These are phyloP conservation scores for Micronycteris hirsuta DNA, from an alignment of 2,113 vertebrate genomes.

Conservation along the genomic window DNA sequence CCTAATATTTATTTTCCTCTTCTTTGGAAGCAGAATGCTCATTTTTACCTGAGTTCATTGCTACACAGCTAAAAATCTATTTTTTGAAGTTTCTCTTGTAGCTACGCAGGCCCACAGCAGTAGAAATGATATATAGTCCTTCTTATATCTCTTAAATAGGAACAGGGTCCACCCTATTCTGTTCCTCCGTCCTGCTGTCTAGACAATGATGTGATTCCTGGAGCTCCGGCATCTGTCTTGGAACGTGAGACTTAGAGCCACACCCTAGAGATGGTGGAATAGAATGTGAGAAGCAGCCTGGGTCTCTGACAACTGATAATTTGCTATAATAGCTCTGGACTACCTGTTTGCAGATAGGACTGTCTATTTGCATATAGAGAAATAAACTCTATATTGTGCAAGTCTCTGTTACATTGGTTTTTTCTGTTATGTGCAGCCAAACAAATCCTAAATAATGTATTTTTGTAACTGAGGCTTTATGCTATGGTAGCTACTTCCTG, in stretches of 20 bases:
- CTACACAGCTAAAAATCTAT: background rate
- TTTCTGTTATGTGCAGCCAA: background rate
- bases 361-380: background rate
- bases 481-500: background rate
- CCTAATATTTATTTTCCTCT: background rate
- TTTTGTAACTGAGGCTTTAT: background rate
- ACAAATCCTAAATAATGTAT: constrained; percentile 1
- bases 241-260: background rate
- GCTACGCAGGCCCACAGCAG: background rate
- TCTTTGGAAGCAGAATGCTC: constrained; percentile 9
- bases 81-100: background rate
- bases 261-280: background rate
- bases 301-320: background rate
- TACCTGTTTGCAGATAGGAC: too few relatives aligned
- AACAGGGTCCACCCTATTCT: background rate
- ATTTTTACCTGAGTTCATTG: background rate
- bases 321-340: background rate
- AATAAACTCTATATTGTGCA: background rate
- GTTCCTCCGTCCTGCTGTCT: background rate
- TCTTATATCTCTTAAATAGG: background rate
- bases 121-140: background rate
- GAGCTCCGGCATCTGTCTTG: background rate
- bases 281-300: background rate
- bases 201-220: background rate
- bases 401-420: background rate